These are phyloP conservation scores for Arvicanthis niloticus DNA, from an alignment of 2,113 vertebrate genomes.

Conservation along the genomic window DNA sequence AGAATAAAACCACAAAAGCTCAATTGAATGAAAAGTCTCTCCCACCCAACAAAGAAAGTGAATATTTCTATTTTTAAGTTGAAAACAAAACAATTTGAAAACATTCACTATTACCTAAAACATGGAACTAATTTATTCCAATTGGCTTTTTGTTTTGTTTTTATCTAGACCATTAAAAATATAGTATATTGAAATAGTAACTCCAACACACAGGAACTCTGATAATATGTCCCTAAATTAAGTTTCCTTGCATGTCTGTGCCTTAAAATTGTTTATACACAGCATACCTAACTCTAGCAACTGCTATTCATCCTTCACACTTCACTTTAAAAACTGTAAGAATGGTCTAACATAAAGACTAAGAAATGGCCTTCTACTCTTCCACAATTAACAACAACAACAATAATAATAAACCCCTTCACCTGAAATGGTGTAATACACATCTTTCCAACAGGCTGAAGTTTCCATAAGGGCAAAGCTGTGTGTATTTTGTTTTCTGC, in stretches of 20 bases:
- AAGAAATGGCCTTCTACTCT: neutral
- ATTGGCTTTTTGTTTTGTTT: neutral
- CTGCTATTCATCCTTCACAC: neutral
- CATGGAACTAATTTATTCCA: neutral
- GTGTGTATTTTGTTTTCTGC: neutral
- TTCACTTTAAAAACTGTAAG: neutral
- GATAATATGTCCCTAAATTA: neutral
- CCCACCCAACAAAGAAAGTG: slow-evolving; percentile 46
- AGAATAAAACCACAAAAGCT: slow-evolving; percentile 1
- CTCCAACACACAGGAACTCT: neutral
- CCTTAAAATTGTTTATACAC: neutral
- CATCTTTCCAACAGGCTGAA: neutral
- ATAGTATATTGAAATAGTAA: neutral
- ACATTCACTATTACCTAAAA: slow-evolving; percentile 31
- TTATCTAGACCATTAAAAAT: neutral
- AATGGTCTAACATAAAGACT: neutral
- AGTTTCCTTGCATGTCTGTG: neutral
- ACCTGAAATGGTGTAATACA: neutral
- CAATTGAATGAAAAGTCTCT: slow-evolving; percentile 25
- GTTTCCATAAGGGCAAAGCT: neutral
- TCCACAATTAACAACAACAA: neutral
- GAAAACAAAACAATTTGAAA: slow-evolving; percentile 18
- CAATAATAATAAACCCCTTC: neutral
- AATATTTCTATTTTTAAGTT: slow-evolving; percentile 47
- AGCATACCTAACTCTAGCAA: neutral